Evolutionary conservation across 2,113 vertebrate genomes (phyloP).

Genomic region (Cebus imitator): DNA sequence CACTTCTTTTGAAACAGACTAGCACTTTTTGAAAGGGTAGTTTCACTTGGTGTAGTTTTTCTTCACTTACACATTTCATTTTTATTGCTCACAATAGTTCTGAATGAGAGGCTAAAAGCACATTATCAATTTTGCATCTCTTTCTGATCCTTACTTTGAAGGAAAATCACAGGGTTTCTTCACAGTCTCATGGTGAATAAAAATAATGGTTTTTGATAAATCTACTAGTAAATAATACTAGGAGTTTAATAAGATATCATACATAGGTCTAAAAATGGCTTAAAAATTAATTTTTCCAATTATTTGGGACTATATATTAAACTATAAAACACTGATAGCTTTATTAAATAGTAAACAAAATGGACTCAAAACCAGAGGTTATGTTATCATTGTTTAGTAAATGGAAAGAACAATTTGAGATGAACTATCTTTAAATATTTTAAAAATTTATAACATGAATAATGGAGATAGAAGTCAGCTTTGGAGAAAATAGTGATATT

Average conservation of each 20-base stretch:
- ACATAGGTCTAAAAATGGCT: neutral
- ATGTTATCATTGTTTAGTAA: neutral
- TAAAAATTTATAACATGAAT: neutral
- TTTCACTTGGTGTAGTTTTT: conserved; percentile 81
- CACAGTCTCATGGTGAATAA: conserved; percentile 16
- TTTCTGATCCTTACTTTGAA: neutral
- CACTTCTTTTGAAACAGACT: conserved; percentile 79
- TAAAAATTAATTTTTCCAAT: conserved; percentile 13
- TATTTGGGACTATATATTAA: neutral
- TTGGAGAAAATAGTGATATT: neutral
- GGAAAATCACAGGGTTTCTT: conserved; percentile 3
- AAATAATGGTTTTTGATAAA: conserved; percentile 18
- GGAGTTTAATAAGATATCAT: neutral
- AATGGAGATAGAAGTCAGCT: neutral
- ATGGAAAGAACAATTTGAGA: neutral
- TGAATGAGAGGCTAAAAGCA: conserved; percentile 58
- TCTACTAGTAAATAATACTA: neutral
- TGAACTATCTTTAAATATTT: conserved; percentile 41
- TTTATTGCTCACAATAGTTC: conserved; percentile 70
- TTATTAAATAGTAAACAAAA: conserved; percentile 28
- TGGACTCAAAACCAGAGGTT: neutral
- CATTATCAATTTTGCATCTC: conserved; percentile 46
- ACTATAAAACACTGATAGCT: neutral
- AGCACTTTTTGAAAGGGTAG: conserved; percentile 73
- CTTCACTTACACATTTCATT: conserved; percentile 76